Base-by-base conservation (phyloP, 2,113 vertebrate species). In the Tyto alba region DNA sequence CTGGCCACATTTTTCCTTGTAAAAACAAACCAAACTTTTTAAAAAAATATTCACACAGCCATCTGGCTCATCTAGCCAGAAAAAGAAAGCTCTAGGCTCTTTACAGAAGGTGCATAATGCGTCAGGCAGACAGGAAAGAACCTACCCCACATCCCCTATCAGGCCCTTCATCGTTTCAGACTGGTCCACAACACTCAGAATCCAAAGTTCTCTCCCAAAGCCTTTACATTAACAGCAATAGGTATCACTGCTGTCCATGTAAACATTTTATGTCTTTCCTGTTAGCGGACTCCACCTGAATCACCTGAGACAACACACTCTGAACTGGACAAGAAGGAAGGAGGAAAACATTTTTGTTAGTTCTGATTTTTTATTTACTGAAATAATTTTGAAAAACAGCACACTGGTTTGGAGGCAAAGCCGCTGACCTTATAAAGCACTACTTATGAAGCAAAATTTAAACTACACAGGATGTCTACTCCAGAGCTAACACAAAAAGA, bases 141-240 rank as follows among this genome's bases (percentile, higher is more conserved):
- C 40, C 64, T 1, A 22, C 23, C 21, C 32, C 41, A 38, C 9
- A 30, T 17, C 25, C 5, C 7, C 34, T 21, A 3, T 7, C 19
- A 22, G 29, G 32, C 12, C 19, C 52, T 36, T 57, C 40, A 9
- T 13, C 43, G 34, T 7, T 72, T 56, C 56, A 36, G 64, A 22
- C 30, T 20, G 43, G 36, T 27, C 48, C 63, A 17, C 57, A 63
- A 13, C 21, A 36, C 32, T 30, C 62, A 6, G 13, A 63, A 47
- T 25, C 26, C 30, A 26, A 30, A 27, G 32, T 38, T 76, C 45
- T 34, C n/a, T 43, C n/a, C 38, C 36, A 17, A 36, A 29, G 30
- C 5, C 0, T 9, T 67, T 13, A 38, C 7, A 26, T 11, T 7
- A 13, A 34, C 1, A 25, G 43, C 56, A 67, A 34, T 2, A 32